phyloP scores from a whole-genome alignment of 2,888 invertebrate genomes.

The Notocelia uddmanniana region DNA sequence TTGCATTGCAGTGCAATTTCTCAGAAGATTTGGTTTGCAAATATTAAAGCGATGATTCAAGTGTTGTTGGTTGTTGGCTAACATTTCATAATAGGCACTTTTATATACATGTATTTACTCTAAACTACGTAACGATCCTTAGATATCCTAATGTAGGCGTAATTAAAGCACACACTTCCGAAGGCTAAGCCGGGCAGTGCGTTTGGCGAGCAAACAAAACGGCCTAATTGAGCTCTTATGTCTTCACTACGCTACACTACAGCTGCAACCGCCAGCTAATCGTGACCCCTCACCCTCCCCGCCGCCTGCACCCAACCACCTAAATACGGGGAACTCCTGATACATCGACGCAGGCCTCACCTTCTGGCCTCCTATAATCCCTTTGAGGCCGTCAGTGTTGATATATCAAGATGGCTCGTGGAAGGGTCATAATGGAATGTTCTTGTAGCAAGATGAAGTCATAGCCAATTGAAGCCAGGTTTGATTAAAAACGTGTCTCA shows the following conservation, averaged over 20 bases:
- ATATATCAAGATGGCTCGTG: conserved; percentile 53
- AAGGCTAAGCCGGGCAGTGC: conserved; percentile 53
- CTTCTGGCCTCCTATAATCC: conserved; percentile 49
- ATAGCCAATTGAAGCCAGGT: conserved; percentile 17
- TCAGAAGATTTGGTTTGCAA: neutral
- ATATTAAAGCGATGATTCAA: neutral
- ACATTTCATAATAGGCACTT: neutral
- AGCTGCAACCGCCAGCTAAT: conserved; percentile 24
- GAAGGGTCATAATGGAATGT: conserved; percentile 49
- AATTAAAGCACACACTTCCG: conserved; percentile 51
- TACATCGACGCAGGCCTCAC: conserved; percentile 38
- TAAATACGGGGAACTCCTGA: neutral
- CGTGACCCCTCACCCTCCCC: conserved; percentile 18
- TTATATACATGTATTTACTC: neutral
- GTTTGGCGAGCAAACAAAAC: conserved; percentile 58
- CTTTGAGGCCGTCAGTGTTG: conserved; percentile 54
- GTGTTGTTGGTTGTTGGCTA: neutral
- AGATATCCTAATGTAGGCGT: conserved; percentile 33
- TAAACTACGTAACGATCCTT: conserved; percentile 4
- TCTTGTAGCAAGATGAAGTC: conserved; percentile 41
- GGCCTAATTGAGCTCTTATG: conserved; percentile 62
- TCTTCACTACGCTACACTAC: conserved; percentile 53
- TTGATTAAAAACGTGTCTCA: conserved; percentile 26
- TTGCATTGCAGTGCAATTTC: neutral
- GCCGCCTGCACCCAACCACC: neutral